Evolutionary conservation across 2,888 invertebrate species (phyloP).

Genomic region (Ophion ventricosus): DNA sequence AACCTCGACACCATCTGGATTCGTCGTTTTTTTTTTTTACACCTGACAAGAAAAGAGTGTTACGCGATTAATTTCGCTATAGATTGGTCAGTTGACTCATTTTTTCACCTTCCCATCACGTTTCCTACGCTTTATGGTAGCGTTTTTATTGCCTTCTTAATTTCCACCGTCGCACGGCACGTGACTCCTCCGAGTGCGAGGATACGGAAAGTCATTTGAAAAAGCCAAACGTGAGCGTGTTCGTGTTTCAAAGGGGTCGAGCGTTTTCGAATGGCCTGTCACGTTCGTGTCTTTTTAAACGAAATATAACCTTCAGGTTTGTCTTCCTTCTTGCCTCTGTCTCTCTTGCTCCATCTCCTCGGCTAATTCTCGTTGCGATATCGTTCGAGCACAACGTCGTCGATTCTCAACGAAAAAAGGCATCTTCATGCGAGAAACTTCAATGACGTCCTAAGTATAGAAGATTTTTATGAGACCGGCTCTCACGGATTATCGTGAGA

Average conservation of each 20-base stretch:
- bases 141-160: conserved; percentile 58
- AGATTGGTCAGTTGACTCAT: not conserved
- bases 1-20: no score
- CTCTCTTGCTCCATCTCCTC: not conserved
- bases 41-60: no score
- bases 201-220: conserved; percentile 67
- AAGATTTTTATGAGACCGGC: conserved; percentile 43
- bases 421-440: conserved; percentile 47
- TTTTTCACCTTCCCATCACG: not conserved
- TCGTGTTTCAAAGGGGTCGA: conserved; percentile 47
- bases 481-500: conserved; percentile 12
- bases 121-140: not conserved
- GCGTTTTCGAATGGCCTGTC: conserved; percentile 24
- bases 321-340: not conserved
- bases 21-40: no score
- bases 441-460: conserved; percentile 61
- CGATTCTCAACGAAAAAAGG: conserved; percentile 19
- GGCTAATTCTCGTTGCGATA: not conserved
- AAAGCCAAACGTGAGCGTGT: conserved; percentile 76
- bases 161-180: conserved; percentile 72
- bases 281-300: conserved; percentile 24
- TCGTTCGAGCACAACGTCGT: not conserved
- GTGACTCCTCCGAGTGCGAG: conserved; percentile 66
- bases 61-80: not conserved
- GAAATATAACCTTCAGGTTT: conserved; percentile 7